Evolutionary conservation across 1,140 invertebrate species (phyloP).

Genomic region (Aphelinus atriplicis): DNA sequence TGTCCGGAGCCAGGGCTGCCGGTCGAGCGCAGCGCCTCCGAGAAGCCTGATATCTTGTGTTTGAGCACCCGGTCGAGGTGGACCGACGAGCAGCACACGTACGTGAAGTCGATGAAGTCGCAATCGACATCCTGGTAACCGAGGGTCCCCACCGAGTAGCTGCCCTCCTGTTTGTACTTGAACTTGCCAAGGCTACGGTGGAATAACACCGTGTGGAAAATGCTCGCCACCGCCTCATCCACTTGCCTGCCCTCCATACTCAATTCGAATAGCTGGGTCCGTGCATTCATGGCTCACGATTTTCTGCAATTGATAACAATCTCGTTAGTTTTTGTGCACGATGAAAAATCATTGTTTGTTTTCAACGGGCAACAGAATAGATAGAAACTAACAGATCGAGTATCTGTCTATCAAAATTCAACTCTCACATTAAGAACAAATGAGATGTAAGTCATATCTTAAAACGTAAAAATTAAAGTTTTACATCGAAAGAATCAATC

Average conservation of each 20-base stretch:
- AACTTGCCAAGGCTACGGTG: conserved; percentile 96
- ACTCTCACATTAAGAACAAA: too few species aligned
- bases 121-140: conserved; percentile 96
- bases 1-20: conserved; percentile 80
- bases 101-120: conserved; percentile 97
- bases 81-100: conserved; percentile 91
- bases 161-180: conserved; percentile 90
- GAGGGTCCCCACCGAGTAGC: conserved; percentile 93
- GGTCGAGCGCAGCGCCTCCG: conserved; percentile 81
- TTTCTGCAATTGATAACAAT: conserved; percentile 6
- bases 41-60: conserved; percentile 85
- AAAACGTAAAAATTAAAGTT: too few species aligned
- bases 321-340: neutral
- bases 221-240: conserved; percentile 91
- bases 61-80: conserved; percentile 80
- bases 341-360: too few species aligned
- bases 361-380: too few species aligned
- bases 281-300: conserved; percentile 79
- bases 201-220: conserved; percentile 96
- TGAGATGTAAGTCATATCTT: too few species aligned
- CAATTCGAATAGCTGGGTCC: conserved; percentile 88
- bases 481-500: too few species aligned
- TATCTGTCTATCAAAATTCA: too few species aligned
- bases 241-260: conserved; percentile 92
- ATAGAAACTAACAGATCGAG: too few species aligned